These are phyloP conservation scores for Astreopora myriophthalma DNA, from an alignment of 64 coral and sea anemone species.

Conservation along the genomic window DNA sequence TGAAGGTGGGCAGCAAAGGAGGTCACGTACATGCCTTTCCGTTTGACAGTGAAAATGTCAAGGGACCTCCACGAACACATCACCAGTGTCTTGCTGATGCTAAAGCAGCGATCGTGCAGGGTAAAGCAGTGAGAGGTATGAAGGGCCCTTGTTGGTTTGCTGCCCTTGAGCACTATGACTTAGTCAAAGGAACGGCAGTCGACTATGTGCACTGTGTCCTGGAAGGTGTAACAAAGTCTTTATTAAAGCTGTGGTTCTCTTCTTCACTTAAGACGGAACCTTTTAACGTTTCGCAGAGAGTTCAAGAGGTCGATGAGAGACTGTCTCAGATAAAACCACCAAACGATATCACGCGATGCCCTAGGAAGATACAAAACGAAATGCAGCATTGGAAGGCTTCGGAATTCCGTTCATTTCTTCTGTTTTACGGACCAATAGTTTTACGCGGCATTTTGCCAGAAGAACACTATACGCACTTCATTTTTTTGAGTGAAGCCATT, in stretches of 20 bases:
- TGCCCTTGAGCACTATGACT: constrained; percentile 46
- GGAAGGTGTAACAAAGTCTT: constrained; percentile 30
- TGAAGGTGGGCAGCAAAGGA: not conserved
- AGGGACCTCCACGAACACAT: constrained; percentile 11
- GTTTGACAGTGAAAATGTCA: constrained; percentile 5
- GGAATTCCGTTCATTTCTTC: constrained; percentile 47
- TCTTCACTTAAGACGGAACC: constrained; percentile 45
- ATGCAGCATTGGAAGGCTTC: constrained; percentile 57
- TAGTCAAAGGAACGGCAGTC: constrained; percentile 47
- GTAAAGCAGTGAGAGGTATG: constrained; percentile 10
- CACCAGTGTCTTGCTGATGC: not conserved
- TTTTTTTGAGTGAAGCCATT: constrained; percentile 58
- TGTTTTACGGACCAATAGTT: not conserved
- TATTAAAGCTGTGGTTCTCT: not conserved
- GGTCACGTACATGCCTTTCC: constrained; percentile 23
- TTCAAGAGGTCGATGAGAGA: constrained; percentile 28
- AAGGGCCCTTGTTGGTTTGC: constrained; percentile 65
- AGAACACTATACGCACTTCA: constrained; percentile 51
- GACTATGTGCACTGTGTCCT: constrained; percentile 68
- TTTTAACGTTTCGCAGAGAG: constrained; percentile 29
- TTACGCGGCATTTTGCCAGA: constrained; percentile 45
- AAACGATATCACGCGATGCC: constrained; percentile 27
- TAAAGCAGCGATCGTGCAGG: not conserved
- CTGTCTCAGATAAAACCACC: constrained; percentile 57
- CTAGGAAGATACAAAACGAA: constrained; percentile 14